Evolutionary conservation across 2,113 vertebrate genomes (phyloP).

Genomic region (Odontophorus gujanensis): DNA sequence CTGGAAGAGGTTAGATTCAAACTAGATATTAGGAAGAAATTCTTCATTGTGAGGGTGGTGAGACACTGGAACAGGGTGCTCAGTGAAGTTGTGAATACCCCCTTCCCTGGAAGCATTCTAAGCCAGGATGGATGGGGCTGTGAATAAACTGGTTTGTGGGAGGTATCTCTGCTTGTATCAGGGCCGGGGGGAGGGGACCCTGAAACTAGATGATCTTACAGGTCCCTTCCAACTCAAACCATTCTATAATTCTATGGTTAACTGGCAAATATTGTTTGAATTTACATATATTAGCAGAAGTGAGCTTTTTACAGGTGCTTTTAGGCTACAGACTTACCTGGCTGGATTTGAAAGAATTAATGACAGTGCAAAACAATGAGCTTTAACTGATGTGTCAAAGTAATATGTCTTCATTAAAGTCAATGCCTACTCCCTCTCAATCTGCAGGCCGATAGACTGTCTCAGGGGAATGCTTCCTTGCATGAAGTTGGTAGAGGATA

Average conservation of each 20-base stretch:
- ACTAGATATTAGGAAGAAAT: too few relatives aligned
- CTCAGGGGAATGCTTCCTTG: rapidly evolving
- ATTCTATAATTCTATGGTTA: neutral
- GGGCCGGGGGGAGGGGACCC: too few relatives aligned
- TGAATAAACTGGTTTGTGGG: too few relatives aligned
- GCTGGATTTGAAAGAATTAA: neutral
- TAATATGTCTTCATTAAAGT: neutral
- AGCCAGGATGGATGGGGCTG: too few relatives aligned
- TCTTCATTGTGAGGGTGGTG: too few relatives aligned
- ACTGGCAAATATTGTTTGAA: neutral
- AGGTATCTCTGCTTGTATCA: too few relatives aligned
- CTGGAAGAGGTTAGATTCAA: too few relatives aligned
- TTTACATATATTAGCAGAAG: neutral
- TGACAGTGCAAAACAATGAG: neutral
- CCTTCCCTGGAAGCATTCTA: too few relatives aligned
- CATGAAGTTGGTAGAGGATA: neutral
- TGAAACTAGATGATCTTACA: too few relatives aligned
- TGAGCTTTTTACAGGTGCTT: neutral
- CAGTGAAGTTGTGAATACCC: too few relatives aligned
- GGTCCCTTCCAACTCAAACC: too few relatives aligned
- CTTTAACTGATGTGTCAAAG: neutral
- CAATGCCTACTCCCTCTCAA: neutral
- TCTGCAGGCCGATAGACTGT: neutral
- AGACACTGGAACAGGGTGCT: too few relatives aligned
- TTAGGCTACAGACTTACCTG: neutral